Conservation (phyloP, 2,888 invertebrate genomes). For the Drosophila mercatorum region DNA sequence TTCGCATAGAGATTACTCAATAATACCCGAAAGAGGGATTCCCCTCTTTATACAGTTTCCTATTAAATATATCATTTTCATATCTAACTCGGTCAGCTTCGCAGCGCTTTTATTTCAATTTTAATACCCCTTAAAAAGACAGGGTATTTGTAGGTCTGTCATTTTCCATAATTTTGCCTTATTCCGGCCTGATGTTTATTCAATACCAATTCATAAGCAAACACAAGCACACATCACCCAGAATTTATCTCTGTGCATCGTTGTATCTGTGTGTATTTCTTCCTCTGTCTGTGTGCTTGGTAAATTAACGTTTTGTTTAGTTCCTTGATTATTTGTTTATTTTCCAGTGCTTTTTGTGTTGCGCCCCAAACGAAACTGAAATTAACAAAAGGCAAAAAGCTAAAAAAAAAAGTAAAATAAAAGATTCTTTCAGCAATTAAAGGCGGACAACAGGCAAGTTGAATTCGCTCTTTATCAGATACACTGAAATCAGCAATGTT, state of each 20-base stretch:
- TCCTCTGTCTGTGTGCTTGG: conserved; percentile 41
- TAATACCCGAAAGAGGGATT: no score
- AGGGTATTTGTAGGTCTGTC: conserved; percentile 3
- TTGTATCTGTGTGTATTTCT: conserved; percentile 15
- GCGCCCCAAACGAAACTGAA: conserved; percentile 61
- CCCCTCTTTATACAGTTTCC: no score
- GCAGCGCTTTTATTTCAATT: background rate
- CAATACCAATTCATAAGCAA: conserved; percentile 53
- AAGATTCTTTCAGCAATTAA: conserved; percentile 41
- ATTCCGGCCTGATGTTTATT: conserved; percentile 35
- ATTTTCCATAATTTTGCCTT: background rate
- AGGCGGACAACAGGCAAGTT: conserved; percentile 7
- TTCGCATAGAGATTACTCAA: no score
- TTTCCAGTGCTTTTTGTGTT: conserved; percentile 58
- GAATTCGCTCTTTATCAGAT: conserved; percentile 5
- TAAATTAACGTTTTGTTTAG: conserved; percentile 70
- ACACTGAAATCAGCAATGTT: conserved; percentile 1
- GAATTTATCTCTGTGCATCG: conserved; percentile 27
- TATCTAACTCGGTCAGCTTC: background rate
- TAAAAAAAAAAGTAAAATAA: conserved; percentile 11
- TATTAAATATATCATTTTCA: no score
- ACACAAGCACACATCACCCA: conserved; percentile 32
- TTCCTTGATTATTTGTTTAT: conserved; percentile 71
- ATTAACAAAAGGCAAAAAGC: conserved; percentile 45
- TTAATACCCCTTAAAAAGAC: background rate